These are phyloP conservation scores for Dermatemys mawii DNA, from an alignment of 2,113 vertebrate species.

Conservation along the genomic window DNA sequence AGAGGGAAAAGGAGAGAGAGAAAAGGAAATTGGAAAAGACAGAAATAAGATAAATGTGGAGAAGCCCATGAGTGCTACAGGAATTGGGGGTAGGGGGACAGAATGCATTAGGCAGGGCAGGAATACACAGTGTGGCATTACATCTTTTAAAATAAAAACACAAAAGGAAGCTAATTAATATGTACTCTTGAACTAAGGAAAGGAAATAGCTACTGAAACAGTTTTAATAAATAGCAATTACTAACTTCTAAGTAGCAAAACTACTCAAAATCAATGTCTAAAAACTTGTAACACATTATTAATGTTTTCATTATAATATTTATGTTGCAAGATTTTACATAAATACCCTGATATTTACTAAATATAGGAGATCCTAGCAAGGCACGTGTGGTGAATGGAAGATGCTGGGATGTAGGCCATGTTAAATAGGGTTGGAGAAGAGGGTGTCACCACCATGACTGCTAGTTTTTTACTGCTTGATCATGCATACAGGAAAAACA, in stretches of 20 bases:
- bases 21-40: not conserved
- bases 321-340: not conserved
- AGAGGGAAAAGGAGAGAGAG: not conserved
- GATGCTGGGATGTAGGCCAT: not conserved
- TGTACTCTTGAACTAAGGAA: not conserved
- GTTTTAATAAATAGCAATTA: not conserved
- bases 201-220: not conserved
- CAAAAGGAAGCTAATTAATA: not conserved
- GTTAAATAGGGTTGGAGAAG: not conserved
- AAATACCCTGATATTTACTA: not conserved
- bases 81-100: not conserved
- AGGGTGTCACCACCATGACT: not conserved
- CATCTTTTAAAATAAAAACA: not conserved
- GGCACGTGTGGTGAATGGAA: not conserved
- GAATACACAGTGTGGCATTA: not conserved
- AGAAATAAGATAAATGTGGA: not conserved
- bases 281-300: not conserved
- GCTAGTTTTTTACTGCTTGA: not conserved
- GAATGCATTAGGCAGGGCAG: not conserved
- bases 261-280: not conserved
- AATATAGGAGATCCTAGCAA: not conserved
- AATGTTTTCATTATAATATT: not conserved
- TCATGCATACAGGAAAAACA: not conserved
- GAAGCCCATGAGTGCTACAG: not conserved
- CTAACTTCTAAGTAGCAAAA: not conserved